Base-by-base conservation (phyloP, 2,888 invertebrate genomes). In the Macrophya annulata region DNA sequence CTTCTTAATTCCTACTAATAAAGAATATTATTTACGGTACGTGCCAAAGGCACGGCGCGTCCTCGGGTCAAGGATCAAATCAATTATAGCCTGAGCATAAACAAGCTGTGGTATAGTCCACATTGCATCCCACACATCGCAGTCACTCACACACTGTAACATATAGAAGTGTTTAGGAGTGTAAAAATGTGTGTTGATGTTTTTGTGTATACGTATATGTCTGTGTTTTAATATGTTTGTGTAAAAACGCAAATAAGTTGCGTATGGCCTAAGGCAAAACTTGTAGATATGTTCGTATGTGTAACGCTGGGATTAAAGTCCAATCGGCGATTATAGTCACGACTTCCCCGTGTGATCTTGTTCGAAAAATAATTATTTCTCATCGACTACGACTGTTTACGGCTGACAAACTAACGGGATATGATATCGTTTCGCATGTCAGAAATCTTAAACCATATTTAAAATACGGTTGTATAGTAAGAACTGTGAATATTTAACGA, bases 61-160 rank as follows among this genome's bases (percentile, higher is more conserved):
- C 81, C 81, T 62, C 81, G 51, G 83, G 74, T 85, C 85, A 85
- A 85, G 48, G 85, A 68, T 68, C 85, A 85, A 81, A 85, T 85
- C 85, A 85, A 85, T 85, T 85, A 85, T 85, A 85, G 65, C 79
- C 48, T 25, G 68, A 85, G 85, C 85, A 85, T 85, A 85, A 85
- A 85, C 85, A 85, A 85, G 85, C 68, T 40, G 77, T 59, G 55
- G 77, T 85, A 68, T 81, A 85, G 51, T 84, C 84, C 74, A 84
- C 76, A 62, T 81, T 62, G 81, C 37, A 43, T 59, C 81, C 59
- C 62, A 43, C 81, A 81, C 74, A 72, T 74, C 59, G 43, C 40
- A 37, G 55, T 51, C 40, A 15, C 74, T 74, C 55, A 76, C 74
- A 74, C 37, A 43, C 43, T 31, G 31, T 2, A 12, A 21, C 12